Base-by-base conservation (phyloP, 2,113 vertebrate genomes). In the Python bivittatus region DNA sequence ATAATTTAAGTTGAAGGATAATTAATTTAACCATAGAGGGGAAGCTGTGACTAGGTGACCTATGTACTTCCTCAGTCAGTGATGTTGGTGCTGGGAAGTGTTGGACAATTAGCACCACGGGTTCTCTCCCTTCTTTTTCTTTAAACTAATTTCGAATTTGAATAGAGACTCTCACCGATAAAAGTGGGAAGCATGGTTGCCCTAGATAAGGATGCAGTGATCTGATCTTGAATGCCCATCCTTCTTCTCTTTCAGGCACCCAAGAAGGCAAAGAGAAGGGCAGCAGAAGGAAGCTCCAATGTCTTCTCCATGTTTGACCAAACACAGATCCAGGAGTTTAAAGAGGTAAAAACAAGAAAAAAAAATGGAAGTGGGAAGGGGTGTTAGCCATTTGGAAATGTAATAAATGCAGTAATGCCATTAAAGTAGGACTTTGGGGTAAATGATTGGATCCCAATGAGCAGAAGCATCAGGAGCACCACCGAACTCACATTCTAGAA, bases 301-400 rank as follows among this genome's bases (percentile, higher is more conserved):
- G 98, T 99, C 93, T 99, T 99, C 98, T 99, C 99, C 97, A 99
- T 99, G 98, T 99, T 99, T 92, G 99, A 99, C 97, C 99, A 99
- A 98, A 99, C 98, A 96, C 98, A 99, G 97, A 99, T 99, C 95
- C 98, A 99, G 97, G 98, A 99, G 98, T 99, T 99, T 97, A 99
- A 99, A 95, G 99, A 99, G 98, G 99, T 99, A 96, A 98, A 96
- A 29, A 54, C 22, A 61, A 89, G 57, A 13, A 48, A 33, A 42
- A n/a, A 33, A 88, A 2, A 22, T 58, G 64, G 86, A 5, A 5
- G 15, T 29, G 54, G 27, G 22, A 38, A 83, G 9, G 6, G 4
- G 22, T 64, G 12, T 48, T 15, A 53, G 15, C 53, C 52, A 12
- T 52, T 53, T 20, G 57, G 15, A 68, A 84, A n/a, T 61, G 6